Base-by-base conservation (phyloP, 2,888 invertebrate genomes). In the Schizotus pectinicornis region DNA sequence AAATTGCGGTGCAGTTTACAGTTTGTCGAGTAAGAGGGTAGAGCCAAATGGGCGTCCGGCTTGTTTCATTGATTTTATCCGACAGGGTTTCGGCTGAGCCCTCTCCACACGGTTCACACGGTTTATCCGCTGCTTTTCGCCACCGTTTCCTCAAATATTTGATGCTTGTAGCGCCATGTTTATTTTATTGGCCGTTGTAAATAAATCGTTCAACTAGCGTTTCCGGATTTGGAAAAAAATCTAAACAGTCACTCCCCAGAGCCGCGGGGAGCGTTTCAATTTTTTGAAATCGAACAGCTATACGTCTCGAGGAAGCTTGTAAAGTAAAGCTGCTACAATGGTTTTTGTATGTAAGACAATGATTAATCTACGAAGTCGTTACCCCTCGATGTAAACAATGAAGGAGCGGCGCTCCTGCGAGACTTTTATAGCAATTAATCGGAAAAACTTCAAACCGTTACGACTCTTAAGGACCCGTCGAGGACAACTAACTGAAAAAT, bases 121-220 rank as follows among this genome's bases (percentile, higher is more conserved):
- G 59, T 56, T 61, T 59, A 59, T 63, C 51, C 43, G 60, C 33
- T 36, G 49, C 50, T 64, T 62, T 56, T 60, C 61, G 61, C 62
- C 60, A 50, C 57, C 22, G 56, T 57, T 58, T 63, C 48, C 62
- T 47, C 59, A 62, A 62, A 64, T 58, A 61, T 64, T 57, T 62
- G 59, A 62, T 62, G 64, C 64, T 62, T 64, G 58, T 58, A 61
- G 58, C 58, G 56, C 58, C 56, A 62, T 64, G 61, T 64, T 64
- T 64, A 62, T 62, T 64, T 64, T 64, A 64, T 60, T 50, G 58
- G 39, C 13, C 11, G 43, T 58, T 58, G 59, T 64, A 62, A 62
- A 64, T 62, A 64, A 62, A 64, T 64, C 61, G 64, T 57, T 60
- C 56, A 60, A 64, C 50, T 61, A 39, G 61, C 60, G 56, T 61